phyloP scores from a whole-genome alignment of 1,140 invertebrate species.

The Drosophila navojoa region DNA sequence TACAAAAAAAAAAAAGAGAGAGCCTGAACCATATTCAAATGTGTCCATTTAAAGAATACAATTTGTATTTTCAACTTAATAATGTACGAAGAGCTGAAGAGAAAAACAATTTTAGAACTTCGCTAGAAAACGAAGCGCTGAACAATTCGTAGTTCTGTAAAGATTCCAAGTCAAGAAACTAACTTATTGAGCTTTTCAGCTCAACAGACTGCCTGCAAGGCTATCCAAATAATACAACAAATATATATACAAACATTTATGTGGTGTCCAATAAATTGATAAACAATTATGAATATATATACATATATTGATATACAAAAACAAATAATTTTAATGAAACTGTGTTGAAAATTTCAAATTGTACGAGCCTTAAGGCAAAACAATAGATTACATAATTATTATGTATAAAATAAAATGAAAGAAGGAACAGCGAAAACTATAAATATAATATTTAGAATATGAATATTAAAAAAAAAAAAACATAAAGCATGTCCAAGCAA shows the following conservation, averaged over 20 bases:
- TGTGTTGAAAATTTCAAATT: constrained; percentile 79
- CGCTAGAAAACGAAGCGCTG: constrained; percentile 29
- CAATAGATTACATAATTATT: constrained; percentile 63
- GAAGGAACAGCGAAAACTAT: constrained; percentile 27
- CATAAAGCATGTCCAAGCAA: constrained; percentile 42
- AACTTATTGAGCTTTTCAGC: not conserved
- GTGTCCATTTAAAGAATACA: constrained; percentile 72
- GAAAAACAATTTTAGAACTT: constrained; percentile 43
- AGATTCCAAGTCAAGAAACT: constrained; percentile 27
- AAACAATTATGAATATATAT: constrained; percentile 28
- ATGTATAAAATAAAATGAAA: constrained; percentile 63
- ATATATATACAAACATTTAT: not conserved
- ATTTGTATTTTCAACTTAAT: constrained; percentile 64
- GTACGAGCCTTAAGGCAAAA: constrained; percentile 60
- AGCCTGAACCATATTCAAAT: constrained; percentile 69
- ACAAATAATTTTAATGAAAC: constrained; percentile 43
- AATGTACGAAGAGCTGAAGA: constrained; percentile 27
- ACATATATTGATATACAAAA: constrained; percentile 23
- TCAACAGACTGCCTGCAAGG: constrained; percentile 21
- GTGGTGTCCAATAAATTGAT: constrained; percentile 50
- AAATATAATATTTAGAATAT: constrained; percentile 21
- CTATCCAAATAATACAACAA: constrained; percentile 41
- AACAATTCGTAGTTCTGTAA: constrained; percentile 23
- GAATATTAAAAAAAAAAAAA: constrained; percentile 28
- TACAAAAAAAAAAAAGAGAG: constrained; percentile 49